A percentile compares a stretch with the other conserved stretches of the same genome.
Evolutionary conservation across 2,888 invertebrate species (phyloP).

Genomic region (Ecdyonurus torrentis): DNA sequence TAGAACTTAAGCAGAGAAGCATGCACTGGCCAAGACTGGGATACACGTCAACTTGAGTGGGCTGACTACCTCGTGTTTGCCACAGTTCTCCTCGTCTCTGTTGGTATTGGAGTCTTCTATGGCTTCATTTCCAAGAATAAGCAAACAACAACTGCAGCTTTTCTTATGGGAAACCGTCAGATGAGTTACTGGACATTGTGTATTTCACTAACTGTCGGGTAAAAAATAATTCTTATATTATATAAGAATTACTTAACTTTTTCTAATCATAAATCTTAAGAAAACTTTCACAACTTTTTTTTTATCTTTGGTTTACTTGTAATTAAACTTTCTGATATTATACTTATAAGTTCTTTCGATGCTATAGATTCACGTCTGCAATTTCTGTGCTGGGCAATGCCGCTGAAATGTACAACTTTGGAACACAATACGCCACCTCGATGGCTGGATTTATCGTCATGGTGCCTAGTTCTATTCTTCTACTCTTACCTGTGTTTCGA

Average conservation of each 20-base stretch:
- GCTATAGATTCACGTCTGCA: slow-evolving; percentile 71
- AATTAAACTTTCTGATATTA: background rate
- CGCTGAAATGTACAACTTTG: slow-evolving; percentile 78
- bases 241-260: no score
- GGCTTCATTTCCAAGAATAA: slow-evolving; percentile 55
- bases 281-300: background rate
- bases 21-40: background rate
- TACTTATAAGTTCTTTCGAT: slow-evolving; percentile 12
- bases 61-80: slow-evolving; percentile 61
- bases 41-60: slow-evolving; percentile 35
- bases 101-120: slow-evolving; percentile 71
- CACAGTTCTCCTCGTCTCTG: slow-evolving; percentile 58
- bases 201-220: slow-evolving; percentile 73
- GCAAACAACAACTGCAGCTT: slow-evolving; percentile 56
- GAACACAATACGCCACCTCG: slow-evolving; percentile 75
- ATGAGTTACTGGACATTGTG: slow-evolving; percentile 83
- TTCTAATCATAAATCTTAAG: no score
- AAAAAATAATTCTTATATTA: no score
- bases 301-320: background rate
- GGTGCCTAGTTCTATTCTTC: slow-evolving; percentile 56
- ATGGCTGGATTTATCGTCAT: slow-evolving; percentile 63
- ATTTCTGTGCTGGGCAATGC: slow-evolving; percentile 83
- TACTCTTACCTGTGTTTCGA: slow-evolving; percentile 77
- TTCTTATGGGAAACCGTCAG: slow-evolving; percentile 60
- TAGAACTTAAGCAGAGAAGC: no score